These are phyloP conservation scores for Syrphus vitripennis DNA, from an alignment of 2,888 invertebrate genomes.

Conservation along the genomic window DNA sequence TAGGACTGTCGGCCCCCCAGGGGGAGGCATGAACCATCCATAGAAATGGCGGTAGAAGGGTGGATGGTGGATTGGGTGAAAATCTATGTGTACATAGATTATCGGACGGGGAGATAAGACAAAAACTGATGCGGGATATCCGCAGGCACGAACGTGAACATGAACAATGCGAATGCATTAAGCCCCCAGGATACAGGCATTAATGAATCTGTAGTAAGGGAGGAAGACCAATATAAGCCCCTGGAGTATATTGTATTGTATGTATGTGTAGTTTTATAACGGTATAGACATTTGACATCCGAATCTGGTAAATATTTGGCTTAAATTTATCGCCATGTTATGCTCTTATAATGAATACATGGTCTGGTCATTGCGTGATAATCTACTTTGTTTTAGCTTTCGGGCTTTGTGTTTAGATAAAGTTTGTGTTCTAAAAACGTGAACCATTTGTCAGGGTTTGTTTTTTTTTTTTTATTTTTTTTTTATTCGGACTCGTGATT, in stretches of 20 bases:
- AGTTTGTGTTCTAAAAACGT: slow-evolving; percentile 1
- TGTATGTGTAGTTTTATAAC: not conserved
- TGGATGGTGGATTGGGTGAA: not conserved
- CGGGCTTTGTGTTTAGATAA: slow-evolving; percentile 8
- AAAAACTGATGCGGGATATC: slow-evolving; percentile 49
- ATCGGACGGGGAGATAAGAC: slow-evolving; percentile 29
- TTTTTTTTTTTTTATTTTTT: not conserved
- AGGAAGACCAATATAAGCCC: not conserved
- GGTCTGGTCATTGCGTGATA: slow-evolving; percentile 27
- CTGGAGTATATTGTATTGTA: not conserved
- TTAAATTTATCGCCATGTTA: slow-evolving; percentile 29
- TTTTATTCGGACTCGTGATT: not conserved
- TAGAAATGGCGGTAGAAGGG: not conserved
- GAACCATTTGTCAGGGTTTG: not conserved
- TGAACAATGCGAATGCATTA: slow-evolving; percentile 54
- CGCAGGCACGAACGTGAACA: slow-evolving; percentile 36
- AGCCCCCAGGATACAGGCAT: slow-evolving; percentile 34
- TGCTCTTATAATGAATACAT: slow-evolving; percentile 19
- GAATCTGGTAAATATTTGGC: slow-evolving; percentile 48
- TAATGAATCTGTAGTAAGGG: slow-evolving; percentile 39
- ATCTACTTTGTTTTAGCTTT: slow-evolving; percentile 33
- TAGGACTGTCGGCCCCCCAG: not conserved
- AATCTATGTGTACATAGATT: slow-evolving; percentile 31
- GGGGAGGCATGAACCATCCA: not conserved
- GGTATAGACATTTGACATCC: slow-evolving; percentile 17